Evolutionary conservation across 64 coral and sea anemone species (phyloP).

Genomic region (Dendrophyllia cribrosa): DNA sequence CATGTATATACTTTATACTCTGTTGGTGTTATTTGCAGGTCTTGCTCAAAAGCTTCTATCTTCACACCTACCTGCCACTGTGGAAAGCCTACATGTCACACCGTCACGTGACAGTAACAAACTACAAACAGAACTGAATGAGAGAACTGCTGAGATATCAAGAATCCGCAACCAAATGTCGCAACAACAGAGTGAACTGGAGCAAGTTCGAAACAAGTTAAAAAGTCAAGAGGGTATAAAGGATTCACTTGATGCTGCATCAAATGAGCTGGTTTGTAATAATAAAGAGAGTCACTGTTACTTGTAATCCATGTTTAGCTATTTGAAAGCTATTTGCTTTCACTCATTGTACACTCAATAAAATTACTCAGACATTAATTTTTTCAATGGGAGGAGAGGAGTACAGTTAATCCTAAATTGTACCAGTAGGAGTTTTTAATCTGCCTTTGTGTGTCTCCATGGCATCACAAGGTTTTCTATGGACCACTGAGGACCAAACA

Average conservation of each 20-base stretch:
- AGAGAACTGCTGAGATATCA: slow-evolving; percentile 79
- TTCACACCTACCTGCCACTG: slow-evolving; percentile 10
- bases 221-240: slow-evolving; percentile 57
- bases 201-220: slow-evolving; percentile 60
- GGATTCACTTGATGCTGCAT: slow-evolving; percentile 58
- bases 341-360: no score
- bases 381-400: no score
- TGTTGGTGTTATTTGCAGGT: slow-evolving; percentile 26
- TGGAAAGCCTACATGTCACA: background rate
- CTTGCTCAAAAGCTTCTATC: slow-evolving; percentile 76
- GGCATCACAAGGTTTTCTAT: no score
- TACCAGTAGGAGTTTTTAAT: no score
- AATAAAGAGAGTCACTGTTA: background rate
- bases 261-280: slow-evolving; percentile 81
- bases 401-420: no score
- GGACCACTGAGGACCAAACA: no score
- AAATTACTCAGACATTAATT: no score
- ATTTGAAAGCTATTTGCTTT: no score
- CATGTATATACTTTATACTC: no score
- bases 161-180: slow-evolving; percentile 87
- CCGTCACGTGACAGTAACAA: slow-evolving; percentile 31
- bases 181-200: slow-evolving; percentile 88
- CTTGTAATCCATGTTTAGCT: background rate
- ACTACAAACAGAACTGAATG: slow-evolving; percentile 72
- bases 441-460: no score